phyloP scores from a whole-genome alignment of 2,797 vertebrate genomes.

The Myotis findleyi region DNA sequence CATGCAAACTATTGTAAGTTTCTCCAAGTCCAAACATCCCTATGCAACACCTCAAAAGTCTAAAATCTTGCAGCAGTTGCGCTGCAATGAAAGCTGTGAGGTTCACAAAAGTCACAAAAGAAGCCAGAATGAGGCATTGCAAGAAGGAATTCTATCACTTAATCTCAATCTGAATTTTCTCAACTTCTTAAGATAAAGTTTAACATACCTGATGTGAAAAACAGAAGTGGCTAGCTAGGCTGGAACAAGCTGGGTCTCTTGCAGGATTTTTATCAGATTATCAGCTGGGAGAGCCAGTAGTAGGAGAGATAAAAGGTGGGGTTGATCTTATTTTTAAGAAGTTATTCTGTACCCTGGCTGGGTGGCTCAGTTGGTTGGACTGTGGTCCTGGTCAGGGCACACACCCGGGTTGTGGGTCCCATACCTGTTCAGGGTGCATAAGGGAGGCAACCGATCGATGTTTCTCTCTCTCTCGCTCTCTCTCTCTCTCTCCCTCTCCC shows the following conservation, averaged over 20 bases:
- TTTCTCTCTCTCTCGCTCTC: neutral
- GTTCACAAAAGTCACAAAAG: constrained; percentile 31
- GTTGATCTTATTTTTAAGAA: constrained; percentile 53
- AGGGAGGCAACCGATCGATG: neutral
- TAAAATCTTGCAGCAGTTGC: constrained; percentile 70
- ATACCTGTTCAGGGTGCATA: neutral
- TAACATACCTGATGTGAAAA: constrained; percentile 66
- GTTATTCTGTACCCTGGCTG: constrained; percentile 70
- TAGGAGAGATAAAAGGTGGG: constrained; percentile 74
- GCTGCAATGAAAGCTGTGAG: constrained; percentile 17
- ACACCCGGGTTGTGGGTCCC: neutral
- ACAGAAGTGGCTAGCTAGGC: constrained; percentile 69
- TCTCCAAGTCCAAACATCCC: constrained; percentile 37
- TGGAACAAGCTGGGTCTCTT: constrained; percentile 81
- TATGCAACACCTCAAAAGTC: neutral
- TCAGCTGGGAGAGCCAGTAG: neutral
- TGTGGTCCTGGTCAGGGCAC: too few relatives aligned
- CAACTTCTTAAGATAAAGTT: constrained; percentile 48
- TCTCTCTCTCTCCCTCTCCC: too few relatives aligned
- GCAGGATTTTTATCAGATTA: constrained; percentile 83
- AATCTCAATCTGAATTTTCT: constrained; percentile 63
- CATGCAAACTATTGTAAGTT: constrained; percentile 70
- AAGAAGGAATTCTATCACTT: constrained; percentile 32
- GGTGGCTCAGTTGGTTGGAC: neutral
- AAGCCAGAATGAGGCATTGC: constrained; percentile 17